Evolutionary conservation across 2,888 invertebrate species (phyloP).

Genomic region (Creontiades dilutus): DNA sequence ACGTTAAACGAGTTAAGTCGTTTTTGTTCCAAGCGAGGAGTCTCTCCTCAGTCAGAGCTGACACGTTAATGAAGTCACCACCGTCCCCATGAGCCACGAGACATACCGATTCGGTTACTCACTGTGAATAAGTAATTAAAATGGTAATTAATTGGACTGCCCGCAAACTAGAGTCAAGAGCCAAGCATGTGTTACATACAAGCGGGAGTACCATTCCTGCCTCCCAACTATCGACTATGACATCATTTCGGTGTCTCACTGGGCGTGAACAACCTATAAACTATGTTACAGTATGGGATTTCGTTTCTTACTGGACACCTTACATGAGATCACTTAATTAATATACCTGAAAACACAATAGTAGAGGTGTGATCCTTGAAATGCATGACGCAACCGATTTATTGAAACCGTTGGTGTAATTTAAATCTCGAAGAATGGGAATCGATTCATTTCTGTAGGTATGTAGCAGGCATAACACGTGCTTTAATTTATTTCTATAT

Average conservation of each 20-base stretch:
- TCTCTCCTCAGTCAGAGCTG: not conserved
- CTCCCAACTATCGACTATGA: conserved; percentile 27
- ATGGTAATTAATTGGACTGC: conserved; percentile 56
- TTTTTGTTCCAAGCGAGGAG: not conserved
- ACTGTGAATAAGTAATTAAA: conserved; percentile 50
- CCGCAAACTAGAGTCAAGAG: conserved; percentile 42
- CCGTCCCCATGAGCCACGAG: not conserved
- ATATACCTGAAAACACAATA: no score
- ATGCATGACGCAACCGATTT: no score
- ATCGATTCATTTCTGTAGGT: no score
- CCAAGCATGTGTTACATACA: conserved; percentile 48
- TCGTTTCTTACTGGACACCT: not conserved
- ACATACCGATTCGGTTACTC: conserved; percentile 56
- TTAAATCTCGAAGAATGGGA: no score
- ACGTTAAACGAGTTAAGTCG: no score
- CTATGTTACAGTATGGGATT: not conserved
- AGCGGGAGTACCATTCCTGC: not conserved
- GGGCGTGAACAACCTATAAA: conserved; percentile 25
- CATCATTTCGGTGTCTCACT: not conserved
- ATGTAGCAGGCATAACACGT: no score
- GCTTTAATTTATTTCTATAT: no score
- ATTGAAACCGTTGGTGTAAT: no score
- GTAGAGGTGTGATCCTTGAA: no score
- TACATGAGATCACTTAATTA: not conserved
- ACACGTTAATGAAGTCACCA: conserved; percentile 38